Evolutionary conservation across 2,113 vertebrate genomes (phyloP).

Genomic region (Varanus komodoensis): DNA sequence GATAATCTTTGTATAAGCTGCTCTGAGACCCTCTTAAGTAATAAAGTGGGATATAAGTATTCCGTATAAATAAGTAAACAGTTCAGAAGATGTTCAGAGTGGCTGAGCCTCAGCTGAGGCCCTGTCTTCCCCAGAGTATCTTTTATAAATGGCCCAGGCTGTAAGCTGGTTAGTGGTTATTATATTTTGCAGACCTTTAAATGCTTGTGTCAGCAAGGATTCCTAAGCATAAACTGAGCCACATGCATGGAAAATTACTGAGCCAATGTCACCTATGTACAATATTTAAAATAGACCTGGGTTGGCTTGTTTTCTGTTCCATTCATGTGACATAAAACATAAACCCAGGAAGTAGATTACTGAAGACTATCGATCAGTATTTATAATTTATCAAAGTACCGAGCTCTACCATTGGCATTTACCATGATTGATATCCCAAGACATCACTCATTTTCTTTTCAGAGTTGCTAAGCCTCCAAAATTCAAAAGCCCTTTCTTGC

Average conservation of each 20-base stretch:
- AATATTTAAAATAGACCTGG: background rate
- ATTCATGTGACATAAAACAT: background rate
- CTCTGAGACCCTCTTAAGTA: background rate
- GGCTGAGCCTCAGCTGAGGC: background rate
- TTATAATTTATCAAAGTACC: background rate
- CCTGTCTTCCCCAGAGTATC: background rate
- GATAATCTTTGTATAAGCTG: too few relatives aligned
- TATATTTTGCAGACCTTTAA: background rate
- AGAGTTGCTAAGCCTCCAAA: background rate
- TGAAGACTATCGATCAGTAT: background rate
- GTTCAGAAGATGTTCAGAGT: too few relatives aligned
- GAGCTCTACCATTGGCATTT: background rate
- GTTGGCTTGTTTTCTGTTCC: background rate
- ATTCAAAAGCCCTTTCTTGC: background rate
- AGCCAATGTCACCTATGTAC: background rate
- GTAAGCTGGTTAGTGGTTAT: background rate
- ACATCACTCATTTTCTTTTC: rapidly evolving
- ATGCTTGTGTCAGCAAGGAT: background rate
- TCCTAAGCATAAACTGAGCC: background rate
- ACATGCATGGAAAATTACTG: background rate
- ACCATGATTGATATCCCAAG: background rate
- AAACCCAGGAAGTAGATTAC: background rate
- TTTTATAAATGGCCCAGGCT: background rate
- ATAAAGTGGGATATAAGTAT: background rate
- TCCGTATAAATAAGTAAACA: too few relatives aligned